Conservation (phyloP, 2,113 vertebrate genomes). For the Plotosus lineatus region DNA sequence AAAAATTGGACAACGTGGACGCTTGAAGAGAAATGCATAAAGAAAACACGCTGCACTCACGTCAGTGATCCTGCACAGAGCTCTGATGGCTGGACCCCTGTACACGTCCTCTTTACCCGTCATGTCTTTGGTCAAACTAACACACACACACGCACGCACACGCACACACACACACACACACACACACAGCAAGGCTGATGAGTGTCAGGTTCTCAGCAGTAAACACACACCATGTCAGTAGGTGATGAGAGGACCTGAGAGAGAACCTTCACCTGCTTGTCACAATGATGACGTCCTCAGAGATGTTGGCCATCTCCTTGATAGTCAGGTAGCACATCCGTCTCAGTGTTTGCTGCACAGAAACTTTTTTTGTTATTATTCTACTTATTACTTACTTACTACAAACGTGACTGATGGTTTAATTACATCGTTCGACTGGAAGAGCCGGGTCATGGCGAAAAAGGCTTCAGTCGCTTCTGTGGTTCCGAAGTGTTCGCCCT, state of each 20-base stretch:
- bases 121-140: slow-evolving; percentile 97
- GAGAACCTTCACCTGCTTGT: slow-evolving; percentile 91
- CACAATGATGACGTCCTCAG: slow-evolving; percentile 98
- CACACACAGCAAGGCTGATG: not conserved
- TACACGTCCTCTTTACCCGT: slow-evolving; percentile 97
- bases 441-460: slow-evolving; percentile 97
- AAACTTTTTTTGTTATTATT: not conserved
- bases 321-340: slow-evolving; percentile 98
- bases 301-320: slow-evolving; percentile 99
- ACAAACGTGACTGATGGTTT: not conserved
- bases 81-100: slow-evolving; percentile 91
- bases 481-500: slow-evolving; percentile 98
- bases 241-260: not conserved
- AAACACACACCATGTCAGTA: not conserved
- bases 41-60: slow-evolving; percentile 71
- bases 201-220: not conserved
- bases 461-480: slow-evolving; percentile 96
- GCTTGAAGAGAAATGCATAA: too few relatives aligned
- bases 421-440: slow-evolving; percentile 94
- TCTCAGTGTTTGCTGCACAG: slow-evolving; percentile 87
- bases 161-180: not conserved
- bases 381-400: not conserved
- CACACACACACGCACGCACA: not conserved
- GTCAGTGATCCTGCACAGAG: slow-evolving; percentile 95
- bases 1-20: too few relatives aligned